These are phyloP conservation scores for Athene cunicularia DNA, from an alignment of 2,113 vertebrate genomes.

Conservation along the genomic window DNA sequence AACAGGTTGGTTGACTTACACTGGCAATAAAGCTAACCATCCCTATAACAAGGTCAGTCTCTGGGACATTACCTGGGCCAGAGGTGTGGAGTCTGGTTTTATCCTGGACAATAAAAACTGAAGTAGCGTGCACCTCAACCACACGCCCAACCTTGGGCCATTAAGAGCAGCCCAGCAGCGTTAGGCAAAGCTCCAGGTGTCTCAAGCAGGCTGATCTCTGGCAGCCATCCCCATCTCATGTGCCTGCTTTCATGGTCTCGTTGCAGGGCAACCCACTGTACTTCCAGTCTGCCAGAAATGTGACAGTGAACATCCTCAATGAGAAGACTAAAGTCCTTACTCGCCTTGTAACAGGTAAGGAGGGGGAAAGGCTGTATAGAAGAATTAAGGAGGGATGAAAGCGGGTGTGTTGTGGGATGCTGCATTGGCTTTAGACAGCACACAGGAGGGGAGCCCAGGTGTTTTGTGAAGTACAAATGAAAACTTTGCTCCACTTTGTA, in stretches of 20 bases:
- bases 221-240: neutral
- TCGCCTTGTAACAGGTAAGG: slow-evolving; percentile 92
- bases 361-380: neutral
- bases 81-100: neutral
- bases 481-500: neutral
- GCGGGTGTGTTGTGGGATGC: neutral
- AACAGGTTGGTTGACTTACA: neutral
- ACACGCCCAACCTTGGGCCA: neutral
- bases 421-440: neutral
- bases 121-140: neutral
- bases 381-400: neutral
- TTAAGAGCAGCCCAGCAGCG: neutral
- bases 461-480: neutral
- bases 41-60: neutral
- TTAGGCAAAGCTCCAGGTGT: neutral
- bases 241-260: slow-evolving; percentile 28
- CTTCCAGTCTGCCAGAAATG: slow-evolving; percentile 96
- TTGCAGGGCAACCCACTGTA: slow-evolving; percentile 92
- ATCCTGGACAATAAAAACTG: neutral
- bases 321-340: slow-evolving; percentile 92
- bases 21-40: neutral
- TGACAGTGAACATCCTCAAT: slow-evolving; percentile 94
- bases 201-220: neutral
- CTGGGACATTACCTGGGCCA: neutral
- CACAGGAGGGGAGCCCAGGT: neutral